These are phyloP conservation scores for Choristoneura fumiferana DNA, from an alignment of 1,140 invertebrate species.

Conservation along the genomic window DNA sequence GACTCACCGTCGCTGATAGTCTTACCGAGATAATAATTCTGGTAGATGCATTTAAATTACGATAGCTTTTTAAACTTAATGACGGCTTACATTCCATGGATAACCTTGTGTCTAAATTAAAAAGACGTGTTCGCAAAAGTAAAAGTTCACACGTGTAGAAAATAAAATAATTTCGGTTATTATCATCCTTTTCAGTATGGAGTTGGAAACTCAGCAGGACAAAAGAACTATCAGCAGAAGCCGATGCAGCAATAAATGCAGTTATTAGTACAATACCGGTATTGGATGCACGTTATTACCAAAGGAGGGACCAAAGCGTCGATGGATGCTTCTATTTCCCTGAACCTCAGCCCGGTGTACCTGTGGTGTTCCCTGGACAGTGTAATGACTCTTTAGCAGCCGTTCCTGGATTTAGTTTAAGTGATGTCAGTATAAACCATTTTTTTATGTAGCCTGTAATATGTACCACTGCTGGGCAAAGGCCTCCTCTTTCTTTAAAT, in stretches of 20 bases:
- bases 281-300: slow-evolving; percentile 45
- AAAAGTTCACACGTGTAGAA: too few species aligned
- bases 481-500: too few species aligned
- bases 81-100: too few species aligned
- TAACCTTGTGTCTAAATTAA: too few species aligned
- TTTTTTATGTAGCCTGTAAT: too few species aligned
- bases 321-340: slow-evolving; percentile 59
- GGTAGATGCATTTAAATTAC: too few species aligned
- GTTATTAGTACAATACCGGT: slow-evolving; percentile 35
- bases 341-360: slow-evolving; percentile 37
- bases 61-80: too few species aligned
- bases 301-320: slow-evolving; percentile 32
- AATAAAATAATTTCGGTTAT: too few species aligned
- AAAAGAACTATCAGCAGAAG: slow-evolving; percentile 32
- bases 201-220: slow-evolving; percentile 60
- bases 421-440: slow-evolving; percentile 27
- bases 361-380: slow-evolving; percentile 48
- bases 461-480: too few species aligned
- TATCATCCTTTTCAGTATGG: slow-evolving; percentile 40
- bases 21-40: too few species aligned
- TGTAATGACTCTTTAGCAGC: slow-evolving; percentile 38
- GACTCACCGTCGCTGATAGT: too few species aligned
- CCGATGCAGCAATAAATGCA: slow-evolving; percentile 29
- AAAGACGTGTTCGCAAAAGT: too few species aligned
- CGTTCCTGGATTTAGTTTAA: slow-evolving; percentile 35